Conservation (phyloP, 2,113 vertebrate species). For the Phocoena phocoena region DNA sequence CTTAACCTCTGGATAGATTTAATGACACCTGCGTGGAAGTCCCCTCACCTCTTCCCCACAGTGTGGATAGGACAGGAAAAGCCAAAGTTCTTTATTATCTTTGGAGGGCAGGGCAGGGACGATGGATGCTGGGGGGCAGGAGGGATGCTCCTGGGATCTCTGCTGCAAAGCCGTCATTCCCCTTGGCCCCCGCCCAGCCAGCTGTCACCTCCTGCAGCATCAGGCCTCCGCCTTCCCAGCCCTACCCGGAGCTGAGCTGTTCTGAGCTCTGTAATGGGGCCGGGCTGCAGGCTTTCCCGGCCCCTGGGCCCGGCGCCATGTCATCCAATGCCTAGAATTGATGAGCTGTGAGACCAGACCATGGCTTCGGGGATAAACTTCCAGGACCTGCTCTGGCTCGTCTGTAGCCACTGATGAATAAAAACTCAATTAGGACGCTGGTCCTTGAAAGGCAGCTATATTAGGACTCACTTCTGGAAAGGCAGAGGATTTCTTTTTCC, state of each 20-base stretch:
- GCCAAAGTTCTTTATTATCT: background rate
- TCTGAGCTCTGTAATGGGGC: background rate
- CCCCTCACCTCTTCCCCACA: background rate
- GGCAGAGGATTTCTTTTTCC: constrained; percentile 20
- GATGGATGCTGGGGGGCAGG: accelerated
- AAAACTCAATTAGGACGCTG: constrained; percentile 12
- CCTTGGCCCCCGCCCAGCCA: background rate
- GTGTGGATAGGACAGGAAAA: background rate
- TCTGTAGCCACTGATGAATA: constrained; percentile 41
- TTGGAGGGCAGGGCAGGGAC: background rate
- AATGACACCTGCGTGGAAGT: too few relatives aligned
- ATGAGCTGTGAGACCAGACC: background rate
- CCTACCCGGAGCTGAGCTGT: background rate
- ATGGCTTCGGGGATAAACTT: constrained; percentile 8
- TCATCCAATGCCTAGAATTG: background rate
- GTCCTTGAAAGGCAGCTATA: constrained; percentile 36
- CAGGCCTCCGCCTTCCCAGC: accelerated
- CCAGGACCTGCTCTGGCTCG: background rate
- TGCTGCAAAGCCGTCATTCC: accelerated
- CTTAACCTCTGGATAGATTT: accelerated
- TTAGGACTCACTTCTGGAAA: constrained; percentile 43
- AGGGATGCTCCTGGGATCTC: background rate
- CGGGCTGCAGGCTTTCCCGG: background rate
- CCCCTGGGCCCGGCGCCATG: background rate
- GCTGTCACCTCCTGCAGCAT: background rate